These are phyloP conservation scores for Polydrusus pterygomalis DNA, from an alignment of 2,888 invertebrate genomes.

Conservation along the genomic window DNA sequence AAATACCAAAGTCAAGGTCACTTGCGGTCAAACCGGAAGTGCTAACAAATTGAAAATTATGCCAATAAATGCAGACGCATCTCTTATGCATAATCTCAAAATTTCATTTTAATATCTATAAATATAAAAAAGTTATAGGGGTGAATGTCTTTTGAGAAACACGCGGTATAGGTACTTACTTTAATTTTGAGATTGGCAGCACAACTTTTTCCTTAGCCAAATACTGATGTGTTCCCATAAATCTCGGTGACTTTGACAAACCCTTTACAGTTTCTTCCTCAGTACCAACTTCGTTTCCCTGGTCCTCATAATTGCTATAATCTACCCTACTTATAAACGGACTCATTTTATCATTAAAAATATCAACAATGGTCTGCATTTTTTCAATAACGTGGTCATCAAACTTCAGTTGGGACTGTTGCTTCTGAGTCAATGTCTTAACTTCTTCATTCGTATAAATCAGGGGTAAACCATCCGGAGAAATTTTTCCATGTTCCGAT, in stretches of 20 bases:
- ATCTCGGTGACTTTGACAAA: constrained; percentile 53
- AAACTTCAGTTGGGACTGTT: constrained; percentile 44
- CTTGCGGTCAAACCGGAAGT: too few relatives aligned
- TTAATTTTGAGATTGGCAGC: constrained; percentile 68
- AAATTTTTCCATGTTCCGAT: constrained; percentile 72
- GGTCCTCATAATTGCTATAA: constrained; percentile 38
- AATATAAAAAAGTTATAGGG: too few relatives aligned
- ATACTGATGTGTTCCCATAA: constrained; percentile 60
- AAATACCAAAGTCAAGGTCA: too few relatives aligned
- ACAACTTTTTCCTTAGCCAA: constrained; percentile 63
- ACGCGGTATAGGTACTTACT: too few relatives aligned
- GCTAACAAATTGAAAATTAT: too few relatives aligned
- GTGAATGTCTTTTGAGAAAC: too few relatives aligned
- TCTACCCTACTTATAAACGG: constrained; percentile 55
- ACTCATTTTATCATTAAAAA: constrained; percentile 60
- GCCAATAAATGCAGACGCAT: too few relatives aligned
- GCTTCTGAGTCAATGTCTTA: constrained; percentile 32
- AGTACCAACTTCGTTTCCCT: constrained; percentile 5
- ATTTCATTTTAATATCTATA: too few relatives aligned
- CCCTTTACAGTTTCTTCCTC: constrained; percentile 35
- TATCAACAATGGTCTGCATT: constrained; percentile 69
- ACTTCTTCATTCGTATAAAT: constrained; percentile 61
- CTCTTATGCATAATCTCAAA: too few relatives aligned
- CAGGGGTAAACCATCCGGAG: constrained; percentile 72
- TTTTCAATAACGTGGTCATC: constrained; percentile 66